These are phyloP conservation scores for Drosophila koepferae DNA, from an alignment of 2,888 invertebrate species.

Conservation along the genomic window DNA sequence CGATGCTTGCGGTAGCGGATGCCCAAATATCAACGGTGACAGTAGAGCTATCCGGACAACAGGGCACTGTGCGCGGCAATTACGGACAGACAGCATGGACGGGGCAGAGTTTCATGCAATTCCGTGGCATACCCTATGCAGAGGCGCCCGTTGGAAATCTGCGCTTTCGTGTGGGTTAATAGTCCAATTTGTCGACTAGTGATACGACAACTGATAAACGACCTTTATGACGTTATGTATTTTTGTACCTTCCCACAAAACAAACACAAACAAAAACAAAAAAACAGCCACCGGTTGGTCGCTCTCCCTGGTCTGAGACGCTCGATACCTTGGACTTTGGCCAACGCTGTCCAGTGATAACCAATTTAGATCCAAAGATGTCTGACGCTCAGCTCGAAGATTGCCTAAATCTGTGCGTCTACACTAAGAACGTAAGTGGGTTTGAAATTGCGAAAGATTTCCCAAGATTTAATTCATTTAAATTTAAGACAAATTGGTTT, in stretches of 20 bases:
- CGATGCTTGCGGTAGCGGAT: conserved; percentile 18
- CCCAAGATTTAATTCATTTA: neutral
- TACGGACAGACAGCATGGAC: conserved; percentile 79
- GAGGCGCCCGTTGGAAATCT: conserved; percentile 78
- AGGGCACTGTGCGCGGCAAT: conserved; percentile 79
- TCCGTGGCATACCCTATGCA: conserved; percentile 84
- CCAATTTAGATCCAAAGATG: conserved; percentile 55
- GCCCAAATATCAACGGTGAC: conserved; percentile 34
- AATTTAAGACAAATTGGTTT: neutral
- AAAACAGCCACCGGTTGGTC: conserved; percentile 75
- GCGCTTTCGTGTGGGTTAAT: conserved; percentile 78
- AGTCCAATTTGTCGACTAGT: conserved; percentile 14
- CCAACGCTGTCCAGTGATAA: conserved; percentile 82
- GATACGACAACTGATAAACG: conserved; percentile 29
- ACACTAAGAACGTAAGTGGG: conserved; percentile 82
- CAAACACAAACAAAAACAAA: conserved; percentile 33
- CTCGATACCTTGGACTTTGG: conserved; percentile 78
- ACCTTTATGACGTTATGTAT: conserved; percentile 11
- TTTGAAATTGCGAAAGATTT: neutral
- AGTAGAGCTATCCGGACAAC: conserved; percentile 64
- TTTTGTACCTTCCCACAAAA: neutral
- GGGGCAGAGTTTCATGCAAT: conserved; percentile 78
- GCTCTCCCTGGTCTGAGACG: conserved; percentile 78
- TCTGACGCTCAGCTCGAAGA: conserved; percentile 81
- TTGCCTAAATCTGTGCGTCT: conserved; percentile 83